phyloP scores from a whole-genome alignment of 2,113 vertebrate genomes.

The Macrotis lagotis region DNA sequence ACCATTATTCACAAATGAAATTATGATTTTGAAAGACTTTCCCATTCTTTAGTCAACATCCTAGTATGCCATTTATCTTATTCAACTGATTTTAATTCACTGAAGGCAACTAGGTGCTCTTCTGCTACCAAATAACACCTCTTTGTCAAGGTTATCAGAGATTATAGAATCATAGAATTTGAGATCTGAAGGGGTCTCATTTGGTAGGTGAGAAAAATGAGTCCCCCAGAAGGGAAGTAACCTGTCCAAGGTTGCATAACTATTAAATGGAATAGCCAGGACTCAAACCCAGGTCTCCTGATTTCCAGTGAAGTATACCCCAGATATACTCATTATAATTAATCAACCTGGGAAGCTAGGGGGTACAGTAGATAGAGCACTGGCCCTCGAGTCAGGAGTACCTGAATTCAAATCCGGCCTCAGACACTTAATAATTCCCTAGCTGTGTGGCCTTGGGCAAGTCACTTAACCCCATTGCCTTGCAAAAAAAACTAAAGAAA shows the following conservation, averaged over 20 bases:
- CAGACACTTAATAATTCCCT: too few relatives aligned
- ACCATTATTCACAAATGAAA: conserved; percentile 34
- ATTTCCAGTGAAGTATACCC: neutral
- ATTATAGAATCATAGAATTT: neutral
- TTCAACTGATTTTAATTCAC: neutral
- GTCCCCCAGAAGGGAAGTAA: neutral
- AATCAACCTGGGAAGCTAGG: too few relatives aligned
- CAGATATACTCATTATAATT: neutral
- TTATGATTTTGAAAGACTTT: conserved; percentile 28
- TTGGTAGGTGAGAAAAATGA: neutral
- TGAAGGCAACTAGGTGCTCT: neutral
- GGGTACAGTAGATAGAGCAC: too few relatives aligned
- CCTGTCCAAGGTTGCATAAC: neutral
- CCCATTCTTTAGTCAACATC: neutral
- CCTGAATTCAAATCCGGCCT: too few relatives aligned
- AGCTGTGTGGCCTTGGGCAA: too few relatives aligned
- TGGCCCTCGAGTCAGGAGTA: too few relatives aligned
- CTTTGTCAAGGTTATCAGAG: neutral
- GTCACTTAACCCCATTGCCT: too few relatives aligned
- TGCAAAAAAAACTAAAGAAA: too few relatives aligned
- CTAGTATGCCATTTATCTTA: neutral
- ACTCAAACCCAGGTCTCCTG: neutral
- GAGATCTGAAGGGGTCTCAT: neutral
- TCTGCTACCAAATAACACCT: neutral
- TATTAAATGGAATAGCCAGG: too few relatives aligned